These are phyloP conservation scores for Tetramorium parvispinum DNA, from an alignment of 1,140 invertebrate genomes.

Conservation along the genomic window DNA sequence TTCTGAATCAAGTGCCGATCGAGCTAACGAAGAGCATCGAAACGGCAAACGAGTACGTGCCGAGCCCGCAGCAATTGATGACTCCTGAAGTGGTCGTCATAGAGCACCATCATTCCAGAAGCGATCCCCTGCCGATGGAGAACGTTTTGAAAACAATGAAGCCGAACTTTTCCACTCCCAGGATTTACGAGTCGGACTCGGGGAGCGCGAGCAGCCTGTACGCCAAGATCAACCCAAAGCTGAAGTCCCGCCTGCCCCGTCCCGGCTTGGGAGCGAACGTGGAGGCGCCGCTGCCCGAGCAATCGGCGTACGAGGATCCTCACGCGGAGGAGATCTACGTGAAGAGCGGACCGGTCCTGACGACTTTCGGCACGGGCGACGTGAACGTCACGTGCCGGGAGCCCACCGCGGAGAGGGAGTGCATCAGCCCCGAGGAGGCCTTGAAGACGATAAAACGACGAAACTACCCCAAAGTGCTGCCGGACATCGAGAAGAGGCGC, in stretches of 20 bases:
- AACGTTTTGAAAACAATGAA: conserved; percentile 73
- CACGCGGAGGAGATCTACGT: conserved; percentile 79
- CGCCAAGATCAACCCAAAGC: conserved; percentile 82
- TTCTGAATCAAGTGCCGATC: conserved; percentile 91
- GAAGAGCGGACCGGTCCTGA: conserved; percentile 75
- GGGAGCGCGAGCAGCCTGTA: conserved; percentile 83
- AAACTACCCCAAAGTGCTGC: conserved; percentile 93
- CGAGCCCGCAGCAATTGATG: conserved; percentile 52
- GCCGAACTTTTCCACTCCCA: conserved; percentile 72
- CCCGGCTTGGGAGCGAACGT: conserved; percentile 46
- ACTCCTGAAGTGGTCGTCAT: conserved; percentile 82
- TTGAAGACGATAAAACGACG: conserved; percentile 90
- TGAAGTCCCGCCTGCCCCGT: conserved; percentile 78
- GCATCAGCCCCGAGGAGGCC: conserved; percentile 89
- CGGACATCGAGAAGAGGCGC: conserved; percentile 86
- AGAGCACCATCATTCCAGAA: conserved; percentile 90
- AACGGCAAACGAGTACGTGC: conserved; percentile 33
- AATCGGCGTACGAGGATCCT: conserved; percentile 14
- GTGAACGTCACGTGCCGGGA: conserved; percentile 91
- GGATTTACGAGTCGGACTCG: conserved; percentile 82
- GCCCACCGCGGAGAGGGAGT: conserved; percentile 73
- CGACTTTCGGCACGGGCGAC: conserved; percentile 85
- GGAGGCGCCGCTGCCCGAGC: conserved; percentile 44
- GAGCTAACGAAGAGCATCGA: conserved; percentile 87
- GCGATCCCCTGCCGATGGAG: conserved; percentile 87